phyloP scores from a whole-genome alignment of 2,113 vertebrate species.

The Gasterosteus aculeatus region DNA sequence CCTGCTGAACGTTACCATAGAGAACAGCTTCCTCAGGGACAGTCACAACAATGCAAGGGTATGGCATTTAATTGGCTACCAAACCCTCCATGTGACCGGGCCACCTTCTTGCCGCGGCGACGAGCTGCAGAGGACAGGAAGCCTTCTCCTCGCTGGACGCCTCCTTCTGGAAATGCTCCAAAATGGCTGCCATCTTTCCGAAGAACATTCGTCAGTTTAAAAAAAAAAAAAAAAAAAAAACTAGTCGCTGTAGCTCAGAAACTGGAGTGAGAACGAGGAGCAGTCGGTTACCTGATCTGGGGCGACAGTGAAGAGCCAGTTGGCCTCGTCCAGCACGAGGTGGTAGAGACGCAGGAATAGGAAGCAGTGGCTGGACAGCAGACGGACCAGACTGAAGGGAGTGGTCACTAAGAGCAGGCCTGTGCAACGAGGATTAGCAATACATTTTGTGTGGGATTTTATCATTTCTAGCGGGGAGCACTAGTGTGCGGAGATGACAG shows the following conservation, averaged over 20 bases:
- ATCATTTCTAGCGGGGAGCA: too few relatives aligned
- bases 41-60: slow-evolving; percentile 85
- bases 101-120: slow-evolving; percentile 86
- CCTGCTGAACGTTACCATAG: slow-evolving; percentile 91
- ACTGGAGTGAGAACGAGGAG: too few relatives aligned
- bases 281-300: slow-evolving; percentile 81
- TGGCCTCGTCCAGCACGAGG: slow-evolving; percentile 87
- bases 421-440: too few relatives aligned
- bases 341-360: slow-evolving; percentile 87
- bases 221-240: too few relatives aligned
- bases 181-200: slow-evolving; percentile 82
- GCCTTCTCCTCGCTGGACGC: slow-evolving; percentile 63
- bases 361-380: slow-evolving; percentile 80
- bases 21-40: slow-evolving; percentile 87
- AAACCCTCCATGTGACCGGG: slow-evolving; percentile 76
- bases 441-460: too few relatives aligned
- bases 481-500: too few relatives aligned
- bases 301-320: slow-evolving; percentile 82
- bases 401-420: slow-evolving; percentile 89
- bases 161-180: slow-evolving; percentile 86
- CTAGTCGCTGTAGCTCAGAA: too few relatives aligned
- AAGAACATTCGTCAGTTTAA: background rate
- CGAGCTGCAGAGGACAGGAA: slow-evolving; percentile 80
- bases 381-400: slow-evolving; percentile 83
- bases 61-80: slow-evolving; percentile 82